Evolutionary conservation across 2,113 vertebrate species (phyloP), one percentile per base, ranked within the genome.

Genomic region (Etheostoma cragini): DNA sequence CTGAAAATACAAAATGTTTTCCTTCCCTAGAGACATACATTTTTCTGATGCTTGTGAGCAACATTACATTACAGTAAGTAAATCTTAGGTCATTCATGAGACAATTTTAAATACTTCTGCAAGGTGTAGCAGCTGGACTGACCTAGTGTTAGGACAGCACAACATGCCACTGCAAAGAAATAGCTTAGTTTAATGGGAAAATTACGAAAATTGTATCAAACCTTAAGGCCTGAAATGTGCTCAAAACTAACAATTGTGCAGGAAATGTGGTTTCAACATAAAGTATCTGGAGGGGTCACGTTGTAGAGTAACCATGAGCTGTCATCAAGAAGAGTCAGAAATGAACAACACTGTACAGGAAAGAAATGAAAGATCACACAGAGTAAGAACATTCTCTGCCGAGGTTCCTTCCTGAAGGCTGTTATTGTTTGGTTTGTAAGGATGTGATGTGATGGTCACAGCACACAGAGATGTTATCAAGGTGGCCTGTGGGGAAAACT

Each of bases 381-480:
- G 73, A 60, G 21, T 42, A 56, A 61, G 73, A 47, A 19, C 52
- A 19, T 66, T 53, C 68, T 80, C 60, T 3, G 64, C 46, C 63
- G 74, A 69, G 67, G 35, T 21, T 83, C 68, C 73, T 82, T 87
- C 80, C 82, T 84, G 75, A 75, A 87, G 77, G 87, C 75, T 63
- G 77, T 70, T 86, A 68, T 83, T 85, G 80, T 93, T 89, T 71
- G 81, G 72, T 76, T 89, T 91, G 87, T 84, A 80, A 60, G 80
- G 78, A 85, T 79, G 80, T 72, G 76, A 82, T 79, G 74, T 4
- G 76, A 84, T 86, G 86, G 89, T 86, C 83, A 81, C 79, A 77
- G 82, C 74, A 70, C 86, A 87, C 42, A 0, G 67, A 85, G 86
- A 93, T 87, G 82, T 91, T 92, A 90, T 92, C 88, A 67, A 15